Base-by-base conservation (phyloP, 1,140 invertebrate species). In the Anoplophora glabripennis region DNA sequence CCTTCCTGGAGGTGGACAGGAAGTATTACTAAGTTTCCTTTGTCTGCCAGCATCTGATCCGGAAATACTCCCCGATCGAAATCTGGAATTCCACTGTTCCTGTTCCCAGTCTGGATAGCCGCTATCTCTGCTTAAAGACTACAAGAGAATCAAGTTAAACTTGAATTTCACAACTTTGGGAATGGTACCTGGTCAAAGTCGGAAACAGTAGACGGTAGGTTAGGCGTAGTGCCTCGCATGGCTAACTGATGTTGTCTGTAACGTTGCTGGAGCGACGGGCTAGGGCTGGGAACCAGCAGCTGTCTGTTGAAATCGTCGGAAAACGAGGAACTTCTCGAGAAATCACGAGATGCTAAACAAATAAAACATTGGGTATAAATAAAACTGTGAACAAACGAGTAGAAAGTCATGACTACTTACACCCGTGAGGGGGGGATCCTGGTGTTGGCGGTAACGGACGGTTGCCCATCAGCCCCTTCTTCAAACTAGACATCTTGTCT, bases 221-320 rank as follows among this genome's bases (percentile, higher is more conserved):
- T 73, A 0, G 72, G 70, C 9, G 71, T 72, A 4, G 73, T 71
- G 12, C 73, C 74, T 15, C 72, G 56, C 79, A 84, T 84, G 11
- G 79, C 78, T 59, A 80, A 73, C 66, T 86, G 85, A 62, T 87
- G 85, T 63, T 83, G 82, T 37, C 81, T 79, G 61, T 87, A 87
- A 41, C 86, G 75, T 64, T 86, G 81, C 76, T 87, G 81, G 33
- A 83, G 67, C 7, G 76, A 74, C 18, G 78, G 73, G 67, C 73
- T 75, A 4, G 69, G 67, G 52, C 73, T 74, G 5, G 66, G 65
- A n/a, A 54, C 41, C 38, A 63, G 61, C 21, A 61, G 56, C 14
- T 49, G 55, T 15, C 54, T 48, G 44, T 57, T 61, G 54, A 64
- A 68, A 40, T 66, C 58, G 34, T 71, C 64, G 15, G 59, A 53